Base-by-base conservation (phyloP, 1,140 invertebrate species). In the Heliconius congener region DNA sequence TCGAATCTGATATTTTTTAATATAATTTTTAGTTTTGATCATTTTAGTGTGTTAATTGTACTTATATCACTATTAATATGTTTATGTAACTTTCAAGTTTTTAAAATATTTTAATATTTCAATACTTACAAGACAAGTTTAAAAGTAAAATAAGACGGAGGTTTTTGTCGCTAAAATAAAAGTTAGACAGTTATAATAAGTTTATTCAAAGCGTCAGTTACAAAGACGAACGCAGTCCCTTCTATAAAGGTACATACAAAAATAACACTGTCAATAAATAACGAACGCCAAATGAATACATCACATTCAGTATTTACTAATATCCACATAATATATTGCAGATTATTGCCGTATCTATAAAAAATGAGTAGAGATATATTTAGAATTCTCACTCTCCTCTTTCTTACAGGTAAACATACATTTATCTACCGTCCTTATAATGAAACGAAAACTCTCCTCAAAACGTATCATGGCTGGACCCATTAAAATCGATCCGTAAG, bases 161-260 rank as follows among this genome's bases (percentile, higher is more conserved):
- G 13, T 46, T 46, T 46, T 13, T 46, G 13, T 46, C 0, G 4
- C 42, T 3, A 16, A 46, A 84, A 83, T 83, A 84, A 72, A 76
- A 37, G 82, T 73, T n/a, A 19, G 76, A 88, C 86, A 88, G 82
- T 86, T 85, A 89, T 79, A 85, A 86, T 86, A 86, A 66, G 82
- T 89, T 88, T 90, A 89, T 87, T 88, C 81, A 71, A 93, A 91
- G 91, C 91, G 83, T 90, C 87, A 83, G 84, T 90, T 91, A 92
- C 86, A 91, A 85, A 87, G 82, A 88, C 82, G 79, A 87, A 87
- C 82, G 80, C 76, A 82, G 80, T 78, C 81, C 77, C 79, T 78
- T 83, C 85, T 85, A 86, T 71, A 78, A 76, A 82, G 81, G 77
- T 84, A 84, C 83, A 84, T 87, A 88, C 73, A 87, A 88, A 86